Evolutionary conservation across 1,140 invertebrate species (phyloP).

Genomic region (Teleogryllus occipitalis): DNA sequence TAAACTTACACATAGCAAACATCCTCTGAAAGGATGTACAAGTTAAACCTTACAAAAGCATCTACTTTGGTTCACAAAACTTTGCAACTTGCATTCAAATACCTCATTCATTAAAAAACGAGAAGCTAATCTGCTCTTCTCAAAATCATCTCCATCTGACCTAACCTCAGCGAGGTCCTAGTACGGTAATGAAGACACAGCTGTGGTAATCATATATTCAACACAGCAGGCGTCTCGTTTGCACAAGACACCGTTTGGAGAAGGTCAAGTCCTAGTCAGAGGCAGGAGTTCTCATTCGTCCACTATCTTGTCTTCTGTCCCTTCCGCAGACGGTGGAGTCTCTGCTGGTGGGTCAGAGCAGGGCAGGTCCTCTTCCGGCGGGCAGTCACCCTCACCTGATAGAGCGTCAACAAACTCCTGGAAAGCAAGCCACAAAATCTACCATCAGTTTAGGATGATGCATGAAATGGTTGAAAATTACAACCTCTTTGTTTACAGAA

Average conservation of each 20-base stretch:
- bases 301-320: neutral
- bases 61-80: slow-evolving; percentile 1
- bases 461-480: neutral
- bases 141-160: neutral
- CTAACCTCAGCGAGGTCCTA: neutral
- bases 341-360: neutral
- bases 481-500: no score
- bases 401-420: slow-evolving; percentile 22
- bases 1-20: neutral
- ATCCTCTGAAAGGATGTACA: neutral
- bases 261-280: neutral
- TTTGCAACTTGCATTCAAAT: slow-evolving; percentile 1
- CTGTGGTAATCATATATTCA: neutral
- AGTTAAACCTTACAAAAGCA: neutral
- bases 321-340: neutral
- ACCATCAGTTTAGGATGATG: neutral
- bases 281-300: neutral
- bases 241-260: neutral
- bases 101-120: neutral
- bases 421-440: neutral
- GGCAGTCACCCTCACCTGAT: slow-evolving; percentile 7
- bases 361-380: neutral
- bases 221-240: neutral
- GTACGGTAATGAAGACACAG: neutral
- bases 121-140: neutral